Percentiles rank a stretch among this genome's conserved stretches.
phyloP scores from a whole-genome alignment of 2,888 invertebrate genomes.

The Doris montereyensis region DNA sequence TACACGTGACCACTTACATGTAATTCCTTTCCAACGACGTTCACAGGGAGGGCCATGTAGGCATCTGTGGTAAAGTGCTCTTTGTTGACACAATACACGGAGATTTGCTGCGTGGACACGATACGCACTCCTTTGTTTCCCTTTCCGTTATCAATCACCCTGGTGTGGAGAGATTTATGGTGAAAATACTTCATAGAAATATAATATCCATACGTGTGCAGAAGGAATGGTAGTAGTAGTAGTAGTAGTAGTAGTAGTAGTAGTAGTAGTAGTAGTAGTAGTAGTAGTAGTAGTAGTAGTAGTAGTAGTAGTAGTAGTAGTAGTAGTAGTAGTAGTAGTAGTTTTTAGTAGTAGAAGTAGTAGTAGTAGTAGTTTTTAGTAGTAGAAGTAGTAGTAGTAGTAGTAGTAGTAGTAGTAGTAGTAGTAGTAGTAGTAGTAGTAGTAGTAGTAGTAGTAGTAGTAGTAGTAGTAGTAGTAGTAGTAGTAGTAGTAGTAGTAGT shows the following conservation, averaged over 20 bases:
- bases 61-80: slow-evolving; percentile 54
- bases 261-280: slow-evolving; percentile 1
- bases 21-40: slow-evolving; percentile 52
- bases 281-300: slow-evolving; percentile 1
- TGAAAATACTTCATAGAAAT: not conserved
- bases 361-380: too few relatives aligned
- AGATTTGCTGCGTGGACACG: slow-evolving; percentile 47
- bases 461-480: not conserved
- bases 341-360: too few relatives aligned
- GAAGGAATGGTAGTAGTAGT: not conserved
- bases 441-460: not conserved
- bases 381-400: not conserved
- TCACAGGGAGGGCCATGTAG: slow-evolving; percentile 51
- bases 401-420: not conserved
- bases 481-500: not conserved
- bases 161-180: not conserved
- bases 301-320: too few relatives aligned
- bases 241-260: slow-evolving; percentile 6
- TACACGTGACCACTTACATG: slow-evolving; percentile 3
- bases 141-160: slow-evolving; percentile 10
- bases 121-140: slow-evolving; percentile 47
- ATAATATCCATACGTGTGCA: not conserved
- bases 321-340: too few relatives aligned
- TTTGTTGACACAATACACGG: slow-evolving; percentile 53
- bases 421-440: not conserved